phyloP scores from a whole-genome alignment of 2,113 vertebrate genomes.

The Cynocephalus volans region DNA sequence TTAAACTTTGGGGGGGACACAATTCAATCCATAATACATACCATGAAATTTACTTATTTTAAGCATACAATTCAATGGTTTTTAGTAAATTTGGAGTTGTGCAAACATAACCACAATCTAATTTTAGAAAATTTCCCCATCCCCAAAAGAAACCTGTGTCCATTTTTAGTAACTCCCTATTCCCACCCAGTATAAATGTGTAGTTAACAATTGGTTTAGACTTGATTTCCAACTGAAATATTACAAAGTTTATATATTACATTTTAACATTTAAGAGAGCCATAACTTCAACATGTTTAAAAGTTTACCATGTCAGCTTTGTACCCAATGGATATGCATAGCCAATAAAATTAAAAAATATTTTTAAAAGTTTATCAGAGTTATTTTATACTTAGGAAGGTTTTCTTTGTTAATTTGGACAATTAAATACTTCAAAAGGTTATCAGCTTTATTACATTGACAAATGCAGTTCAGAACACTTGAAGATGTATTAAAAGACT shows the following conservation, averaged over 20 bases:
- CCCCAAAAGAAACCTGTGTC: background rate
- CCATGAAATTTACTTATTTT: background rate
- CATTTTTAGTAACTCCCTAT: background rate
- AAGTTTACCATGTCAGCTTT: background rate
- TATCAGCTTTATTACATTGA: background rate
- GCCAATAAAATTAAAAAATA: too few species aligned
- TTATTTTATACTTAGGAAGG: background rate
- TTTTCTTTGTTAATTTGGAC: slow-evolving; percentile 19
- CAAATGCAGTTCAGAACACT: slow-evolving; percentile 11
- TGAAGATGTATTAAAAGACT: background rate
- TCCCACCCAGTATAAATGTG: background rate
- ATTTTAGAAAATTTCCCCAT: background rate
- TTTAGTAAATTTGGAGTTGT: background rate
- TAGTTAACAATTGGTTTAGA: background rate
- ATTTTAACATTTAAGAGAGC: background rate
- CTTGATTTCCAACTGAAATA: background rate
- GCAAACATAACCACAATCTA: background rate
- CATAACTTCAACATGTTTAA: background rate
- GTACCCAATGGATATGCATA: too few species aligned
- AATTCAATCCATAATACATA: background rate
- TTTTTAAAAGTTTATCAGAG: background rate
- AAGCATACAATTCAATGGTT: background rate
- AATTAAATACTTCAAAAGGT: background rate
- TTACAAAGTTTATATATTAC: background rate
- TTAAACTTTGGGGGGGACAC: too few species aligned